Percentiles rank a stretch among this genome's conserved stretches.
Conservation (phyloP, 2,113 vertebrate genomes). For the Tragelaphus buxtoni region DNA sequence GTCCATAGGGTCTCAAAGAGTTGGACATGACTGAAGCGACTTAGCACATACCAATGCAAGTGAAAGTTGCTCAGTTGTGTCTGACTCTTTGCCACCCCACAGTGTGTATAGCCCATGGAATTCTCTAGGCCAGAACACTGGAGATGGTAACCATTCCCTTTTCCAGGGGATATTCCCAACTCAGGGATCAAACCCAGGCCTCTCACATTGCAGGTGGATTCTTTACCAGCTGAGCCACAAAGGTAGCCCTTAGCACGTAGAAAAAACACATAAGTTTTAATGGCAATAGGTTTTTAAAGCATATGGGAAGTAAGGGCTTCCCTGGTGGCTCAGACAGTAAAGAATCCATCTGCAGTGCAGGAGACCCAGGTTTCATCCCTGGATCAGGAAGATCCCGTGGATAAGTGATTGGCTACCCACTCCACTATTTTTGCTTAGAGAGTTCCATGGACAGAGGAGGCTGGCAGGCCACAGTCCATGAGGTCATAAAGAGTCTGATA, state of each 20-base stretch:
- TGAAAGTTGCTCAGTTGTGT: background rate
- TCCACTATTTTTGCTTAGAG: background rate
- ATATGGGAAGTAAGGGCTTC: background rate
- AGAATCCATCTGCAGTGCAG: background rate
- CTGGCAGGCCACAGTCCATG: too few species aligned
- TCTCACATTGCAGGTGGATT: background rate
- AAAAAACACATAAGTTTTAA: background rate
- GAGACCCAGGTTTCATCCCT: background rate
- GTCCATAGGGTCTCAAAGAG: background rate
- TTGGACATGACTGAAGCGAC: background rate
- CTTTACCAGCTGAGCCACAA: background rate
- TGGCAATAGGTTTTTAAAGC: background rate
- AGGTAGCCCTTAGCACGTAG: background rate
- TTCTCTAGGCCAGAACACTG: background rate
- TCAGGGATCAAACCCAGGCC: background rate
- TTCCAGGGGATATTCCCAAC: background rate
- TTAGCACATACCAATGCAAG: background rate
- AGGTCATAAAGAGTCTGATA: background rate
- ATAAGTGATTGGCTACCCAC: background rate
- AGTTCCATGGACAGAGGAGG: too few species aligned
- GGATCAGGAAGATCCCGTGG: background rate
- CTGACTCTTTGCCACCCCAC: fast-evolving
- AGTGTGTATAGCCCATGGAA: background rate
- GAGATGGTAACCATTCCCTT: background rate
- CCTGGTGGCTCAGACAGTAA: background rate